phyloP scores from a whole-genome alignment of 64 coral and sea anemone genomes.

The Hydrozoanthus tunicans region DNA sequence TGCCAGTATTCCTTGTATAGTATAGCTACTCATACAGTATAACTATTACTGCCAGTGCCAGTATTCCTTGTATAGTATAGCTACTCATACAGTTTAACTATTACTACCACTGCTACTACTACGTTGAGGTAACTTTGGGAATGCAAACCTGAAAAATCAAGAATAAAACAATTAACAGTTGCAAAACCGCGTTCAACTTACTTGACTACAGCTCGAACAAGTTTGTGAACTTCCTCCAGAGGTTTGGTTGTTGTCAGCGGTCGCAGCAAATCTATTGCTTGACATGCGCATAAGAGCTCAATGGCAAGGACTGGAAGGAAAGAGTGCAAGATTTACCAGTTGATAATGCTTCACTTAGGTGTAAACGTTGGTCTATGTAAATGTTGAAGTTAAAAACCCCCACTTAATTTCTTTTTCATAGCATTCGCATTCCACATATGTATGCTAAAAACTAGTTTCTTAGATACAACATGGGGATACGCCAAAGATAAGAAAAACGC shows the following conservation, averaged over 20 bases:
- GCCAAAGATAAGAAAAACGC: background rate
- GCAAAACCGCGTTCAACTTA: slow-evolving; percentile 5
- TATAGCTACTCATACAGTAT: too few species aligned
- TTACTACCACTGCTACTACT: too few species aligned
- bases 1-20: too few species aligned
- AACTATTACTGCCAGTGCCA: too few species aligned
- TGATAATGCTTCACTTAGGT: too few species aligned
- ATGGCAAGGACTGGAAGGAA: slow-evolving; percentile 84
- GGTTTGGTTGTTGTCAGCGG: slow-evolving; percentile 94
- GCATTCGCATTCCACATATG: background rate
- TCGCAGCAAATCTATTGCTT: slow-evolving; percentile 92
- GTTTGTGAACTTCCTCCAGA: slow-evolving; percentile 83
- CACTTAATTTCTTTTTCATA: background rate
- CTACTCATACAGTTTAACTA: too few species aligned
- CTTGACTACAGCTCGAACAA: slow-evolving; percentile 74
- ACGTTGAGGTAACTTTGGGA: too few species aligned
- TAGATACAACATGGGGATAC: background rate
- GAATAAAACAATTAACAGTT: too few species aligned
- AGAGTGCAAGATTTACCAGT: background rate
- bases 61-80: too few species aligned
- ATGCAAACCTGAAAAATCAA: too few species aligned
- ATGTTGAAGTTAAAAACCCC: background rate
- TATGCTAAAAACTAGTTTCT: background rate
- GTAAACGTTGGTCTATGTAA: background rate
- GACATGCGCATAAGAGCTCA: slow-evolving; percentile 87